Evolutionary conservation across 2,797 vertebrate genomes (phyloP), one percentile per base, ranked within the genome.

Genomic region (Margarornis squamiger): DNA sequence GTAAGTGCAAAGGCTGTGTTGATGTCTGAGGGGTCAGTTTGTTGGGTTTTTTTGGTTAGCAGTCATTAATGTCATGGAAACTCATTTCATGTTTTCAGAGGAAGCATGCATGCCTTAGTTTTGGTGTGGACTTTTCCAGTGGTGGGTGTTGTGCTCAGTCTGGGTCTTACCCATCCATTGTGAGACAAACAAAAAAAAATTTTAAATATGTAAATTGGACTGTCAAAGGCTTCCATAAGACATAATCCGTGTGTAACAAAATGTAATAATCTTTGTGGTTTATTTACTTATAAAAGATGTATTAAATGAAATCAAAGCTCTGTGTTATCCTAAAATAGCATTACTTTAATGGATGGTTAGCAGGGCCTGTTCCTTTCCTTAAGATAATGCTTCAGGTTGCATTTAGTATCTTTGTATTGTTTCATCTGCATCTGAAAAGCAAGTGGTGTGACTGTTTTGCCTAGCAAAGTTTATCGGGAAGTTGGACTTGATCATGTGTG

Each of bases 1-100:
- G 99, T 99, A 98, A 91, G 46, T 71, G n/a, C 76, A 88, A 90
- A 86, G 55, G 12, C 18, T 92, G 21, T 80, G n/a, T 49, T 86
- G 87, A 5, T 70, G 12, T 66, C 66, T 61, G 38, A 6, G 45
- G 71, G 21, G 54, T 86, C 63, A 30, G 14, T 74, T 32, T 88
- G 63, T 39, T 39, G 39, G 39, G 39, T 39, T 39, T 39, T 39
- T 39, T 39, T 39, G 63, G 24, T 73, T 84, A 65, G 49, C 5
- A 9, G 48, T 82, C 12, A 58, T 74, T 80, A 68, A 39, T 57
- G 30, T 16, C 1, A 10, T 26, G 41, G 29, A 66, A 88, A 77
- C 19, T 74, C 0, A 15, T 45, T 76, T 38, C 3, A 12, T 41
- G 87, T 88, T 72, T 63, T 49, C 67, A 70, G 0, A 41, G 23